Percentiles rank a stretch among this genome's conserved stretches.
phyloP scores from a whole-genome alignment of 2,113 vertebrate genomes.

The Ammodytes dubius region DNA sequence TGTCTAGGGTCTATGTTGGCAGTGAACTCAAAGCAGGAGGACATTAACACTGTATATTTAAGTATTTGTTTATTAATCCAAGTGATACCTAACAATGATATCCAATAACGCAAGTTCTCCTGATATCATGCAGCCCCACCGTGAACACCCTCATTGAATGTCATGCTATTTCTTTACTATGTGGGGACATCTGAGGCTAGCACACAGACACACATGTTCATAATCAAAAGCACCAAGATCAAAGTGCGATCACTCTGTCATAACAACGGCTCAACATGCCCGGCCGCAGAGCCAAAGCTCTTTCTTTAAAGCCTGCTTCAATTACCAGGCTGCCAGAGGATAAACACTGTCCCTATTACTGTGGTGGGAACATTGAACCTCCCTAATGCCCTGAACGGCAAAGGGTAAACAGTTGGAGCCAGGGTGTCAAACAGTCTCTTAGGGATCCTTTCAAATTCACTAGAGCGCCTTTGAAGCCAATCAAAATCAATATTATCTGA shows the following conservation, averaged over 20 bases:
- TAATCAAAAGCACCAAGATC: constrained; percentile 1
- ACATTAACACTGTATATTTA: too few relatives aligned
- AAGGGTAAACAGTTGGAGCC: constrained; percentile 39
- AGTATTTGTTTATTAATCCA: too few relatives aligned
- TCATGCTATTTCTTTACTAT: neutral
- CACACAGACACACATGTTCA: neutral
- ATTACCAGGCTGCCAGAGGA: constrained; percentile 47
- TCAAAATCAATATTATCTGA: constrained; percentile 52
- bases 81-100: too few relatives aligned
- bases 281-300: constrained; percentile 8
- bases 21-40: too few relatives aligned
- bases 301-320: constrained; percentile 56
- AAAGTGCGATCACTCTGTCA: constrained; percentile 19
- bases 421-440: constrained; percentile 49
- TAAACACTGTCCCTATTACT: constrained; percentile 49
- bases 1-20: too few relatives aligned
- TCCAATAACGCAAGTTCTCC: too few relatives aligned
- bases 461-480: constrained; percentile 44
- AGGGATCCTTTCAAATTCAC: constrained; percentile 47
- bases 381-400: constrained; percentile 34
- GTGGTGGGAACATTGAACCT: constrained; percentile 50
- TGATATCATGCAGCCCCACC: too few relatives aligned
- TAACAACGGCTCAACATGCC: neutral
- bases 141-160: neutral
- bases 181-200: constrained; percentile 9